A percentile compares a stretch with the other conserved stretches of the same genome.
phyloP scores from a whole-genome alignment of 2,888 invertebrate genomes.

The Schizaphis graminum region DNA sequence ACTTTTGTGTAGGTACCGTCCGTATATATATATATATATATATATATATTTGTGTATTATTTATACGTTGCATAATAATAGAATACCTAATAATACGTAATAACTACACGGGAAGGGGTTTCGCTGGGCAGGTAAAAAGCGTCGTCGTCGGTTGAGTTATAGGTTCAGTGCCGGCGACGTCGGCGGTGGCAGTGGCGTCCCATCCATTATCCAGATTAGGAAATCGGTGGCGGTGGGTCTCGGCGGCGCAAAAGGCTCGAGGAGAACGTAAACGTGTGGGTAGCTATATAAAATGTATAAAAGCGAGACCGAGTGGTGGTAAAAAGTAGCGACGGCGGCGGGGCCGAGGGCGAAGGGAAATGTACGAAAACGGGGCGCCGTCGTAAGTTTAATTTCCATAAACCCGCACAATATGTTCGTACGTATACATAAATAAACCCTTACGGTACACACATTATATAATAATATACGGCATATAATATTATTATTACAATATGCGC shows the following conservation, averaged over 20 bases:
- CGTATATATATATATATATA: too few relatives aligned
- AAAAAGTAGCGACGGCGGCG: neutral
- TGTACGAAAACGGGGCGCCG: conserved; percentile 46
- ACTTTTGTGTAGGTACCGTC: neutral
- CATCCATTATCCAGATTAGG: conserved; percentile 57
- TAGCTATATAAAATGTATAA: neutral
- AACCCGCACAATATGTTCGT: conserved; percentile 54
- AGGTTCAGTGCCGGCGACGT: conserved; percentile 41
- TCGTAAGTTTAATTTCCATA: conserved; percentile 65
- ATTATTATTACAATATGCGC: neutral
- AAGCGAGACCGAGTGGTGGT: neutral
- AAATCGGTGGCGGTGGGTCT: conserved; percentile 37
- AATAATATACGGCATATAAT: neutral
- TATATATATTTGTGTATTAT: neutral
- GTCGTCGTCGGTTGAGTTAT: conserved; percentile 52
- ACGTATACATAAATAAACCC: neutral
- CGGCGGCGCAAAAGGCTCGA: neutral
- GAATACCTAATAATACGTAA: neutral
- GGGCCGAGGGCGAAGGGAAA: neutral
- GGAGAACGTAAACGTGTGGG: neutral
- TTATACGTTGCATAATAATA: neutral
- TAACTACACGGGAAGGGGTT: neutral
- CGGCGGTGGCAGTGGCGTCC: conserved; percentile 35
- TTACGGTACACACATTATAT: neutral
- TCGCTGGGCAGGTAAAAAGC: conserved; percentile 25